Percentiles rank a stretch among this genome's conserved stretches.
Evolutionary conservation across 92 coral and sea anemone genomes (phyloP).

Genomic region (Blastomussa wellsi): DNA sequence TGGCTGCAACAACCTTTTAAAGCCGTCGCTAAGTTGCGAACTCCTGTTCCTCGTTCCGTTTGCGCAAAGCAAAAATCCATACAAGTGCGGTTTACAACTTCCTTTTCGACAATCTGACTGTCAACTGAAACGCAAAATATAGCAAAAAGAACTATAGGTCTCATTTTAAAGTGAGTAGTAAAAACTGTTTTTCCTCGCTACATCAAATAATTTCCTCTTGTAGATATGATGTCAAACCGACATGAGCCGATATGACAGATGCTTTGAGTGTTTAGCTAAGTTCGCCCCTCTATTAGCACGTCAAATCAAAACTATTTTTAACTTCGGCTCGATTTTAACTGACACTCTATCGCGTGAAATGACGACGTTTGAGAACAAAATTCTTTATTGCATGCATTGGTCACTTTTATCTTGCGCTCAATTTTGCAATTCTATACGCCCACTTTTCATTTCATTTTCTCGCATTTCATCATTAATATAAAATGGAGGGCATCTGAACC

Average conservation of each 20-base stretch:
- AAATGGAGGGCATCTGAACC: too few relatives aligned
- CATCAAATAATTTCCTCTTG: background rate
- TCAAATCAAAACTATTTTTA: background rate
- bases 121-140: background rate
- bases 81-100: background rate
- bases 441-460: background rate
- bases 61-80: background rate
- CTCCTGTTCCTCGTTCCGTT: background rate
- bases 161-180: background rate
- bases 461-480: too few relatives aligned
- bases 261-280: background rate
- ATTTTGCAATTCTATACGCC: background rate
- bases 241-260: background rate
- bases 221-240: background rate
- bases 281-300: background rate
- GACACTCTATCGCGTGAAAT: background rate
- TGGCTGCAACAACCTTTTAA: background rate
- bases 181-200: background rate
- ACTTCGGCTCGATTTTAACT: background rate
- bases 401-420: background rate
- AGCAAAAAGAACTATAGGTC: background rate
- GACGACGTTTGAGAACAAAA: background rate
- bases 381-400: background rate
- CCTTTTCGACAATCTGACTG: background rate
- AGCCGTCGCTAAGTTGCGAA: background rate